Conservation (phyloP, 2,113 vertebrate genomes). For the Austrofundulus limnaeus region DNA sequence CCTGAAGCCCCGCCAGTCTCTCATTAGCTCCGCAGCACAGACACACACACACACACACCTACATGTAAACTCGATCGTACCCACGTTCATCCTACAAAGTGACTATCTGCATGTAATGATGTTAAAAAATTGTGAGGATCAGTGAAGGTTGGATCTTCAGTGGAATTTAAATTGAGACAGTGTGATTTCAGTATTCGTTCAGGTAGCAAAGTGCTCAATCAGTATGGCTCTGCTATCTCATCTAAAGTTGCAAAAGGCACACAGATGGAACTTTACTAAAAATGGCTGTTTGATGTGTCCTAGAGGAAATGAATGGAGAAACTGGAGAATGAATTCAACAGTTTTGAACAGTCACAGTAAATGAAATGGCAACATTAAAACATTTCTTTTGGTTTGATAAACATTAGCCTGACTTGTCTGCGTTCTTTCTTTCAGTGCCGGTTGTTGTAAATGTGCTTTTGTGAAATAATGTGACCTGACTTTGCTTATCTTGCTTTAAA, state of each 20-base stretch:
- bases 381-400: constrained; percentile 5
- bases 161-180: constrained; percentile 32
- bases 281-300: constrained; percentile 53
- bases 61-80: constrained; percentile 5
- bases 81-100: constrained; percentile 31
- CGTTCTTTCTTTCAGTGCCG: not conserved
- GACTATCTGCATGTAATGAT: constrained; percentile 18
- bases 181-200: constrained; percentile 42
- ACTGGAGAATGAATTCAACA: not conserved
- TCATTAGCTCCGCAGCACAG: constrained; percentile 64
- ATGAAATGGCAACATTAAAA: constrained; percentile 12
- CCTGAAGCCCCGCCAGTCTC: constrained; percentile 67
- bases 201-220: constrained; percentile 39
- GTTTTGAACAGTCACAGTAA: constrained; percentile 17
- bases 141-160: constrained; percentile 15
- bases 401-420: constrained; percentile 9
- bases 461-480: no score
- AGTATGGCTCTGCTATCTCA: constrained; percentile 47
- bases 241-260: constrained; percentile 35
- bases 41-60: constrained; percentile 14
- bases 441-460: no score
- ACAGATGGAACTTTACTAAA: constrained; percentile 39
- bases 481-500: no score
- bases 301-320: constrained; percentile 29
- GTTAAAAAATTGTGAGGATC: not conserved